These are phyloP conservation scores for Himalopsyche tibetana DNA, from an alignment of 2,888 invertebrate species.

Conservation along the genomic window DNA sequence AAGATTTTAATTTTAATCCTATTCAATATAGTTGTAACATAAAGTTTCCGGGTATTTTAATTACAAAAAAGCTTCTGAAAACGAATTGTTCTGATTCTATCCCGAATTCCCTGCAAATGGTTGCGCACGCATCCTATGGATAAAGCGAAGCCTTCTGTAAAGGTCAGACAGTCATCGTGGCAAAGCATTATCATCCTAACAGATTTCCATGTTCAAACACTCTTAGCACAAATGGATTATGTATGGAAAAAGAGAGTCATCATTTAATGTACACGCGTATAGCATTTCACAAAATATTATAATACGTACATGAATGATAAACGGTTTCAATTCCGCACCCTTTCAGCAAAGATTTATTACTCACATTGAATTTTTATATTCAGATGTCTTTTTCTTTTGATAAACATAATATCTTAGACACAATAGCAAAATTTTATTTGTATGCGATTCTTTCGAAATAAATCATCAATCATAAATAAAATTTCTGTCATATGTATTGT, in stretches of 20 bases:
- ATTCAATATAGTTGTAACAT: too few relatives aligned
- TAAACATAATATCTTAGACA: too few relatives aligned
- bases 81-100: background rate
- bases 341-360: background rate
- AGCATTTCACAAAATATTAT: background rate
- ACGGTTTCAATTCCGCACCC: background rate
- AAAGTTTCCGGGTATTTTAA: too few relatives aligned
- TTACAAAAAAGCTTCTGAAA: too few relatives aligned
- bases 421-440: too few relatives aligned
- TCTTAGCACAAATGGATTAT: background rate
- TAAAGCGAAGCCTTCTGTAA: background rate
- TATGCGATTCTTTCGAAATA: too few relatives aligned
- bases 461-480: too few relatives aligned
- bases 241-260: conserved; percentile 31
- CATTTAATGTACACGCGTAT: background rate
- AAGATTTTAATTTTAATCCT: too few relatives aligned
- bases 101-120: background rate
- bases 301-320: background rate
- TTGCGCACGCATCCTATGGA: conserved; percentile 8
- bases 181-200: conserved; percentile 32
- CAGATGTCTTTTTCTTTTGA: too few relatives aligned
- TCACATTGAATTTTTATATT: too few relatives aligned
- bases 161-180: conserved; percentile 34
- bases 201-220: conserved; percentile 32
- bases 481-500: too few relatives aligned